Evolutionary conservation across 2,888 invertebrate species (phyloP), one percentile per base, ranked within the genome.

Genomic region (Mystacides longicornis): DNA sequence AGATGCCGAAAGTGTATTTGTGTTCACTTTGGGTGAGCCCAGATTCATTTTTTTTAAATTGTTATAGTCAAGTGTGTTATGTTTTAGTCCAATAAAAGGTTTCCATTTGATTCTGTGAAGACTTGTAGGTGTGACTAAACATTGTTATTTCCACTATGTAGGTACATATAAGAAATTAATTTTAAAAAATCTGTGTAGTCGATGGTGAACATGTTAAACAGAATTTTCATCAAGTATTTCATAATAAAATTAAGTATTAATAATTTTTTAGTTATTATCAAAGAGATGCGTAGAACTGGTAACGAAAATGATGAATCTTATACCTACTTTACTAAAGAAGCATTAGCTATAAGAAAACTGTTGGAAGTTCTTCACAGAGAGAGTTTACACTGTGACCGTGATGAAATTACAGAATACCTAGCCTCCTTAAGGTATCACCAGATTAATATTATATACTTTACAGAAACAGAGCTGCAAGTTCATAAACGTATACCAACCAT

Each of bases 331-430:
- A n/a, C 37, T 3, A 14, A 3, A 37, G 37, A 37, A 37, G 37
- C 37, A 14, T 14, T 37, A 3, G 37, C 37, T 16, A 37, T 37
- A 7, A 37, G 37, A 16, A 37, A 37, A 14, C 37, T 37, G 14
- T n/a, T 37, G 37, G 37, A 37, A 37, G 37, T 49, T 4, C 37
- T 54, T 2, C 54, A 54, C 19, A 42, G 57, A 5, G 57, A 57
- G 33, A 53, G 23, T 20, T 19, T 47, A 1, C 47, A 49, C 23
- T 50, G 54, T 3, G 57, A 57, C 21, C 45, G 20, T 4, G 51
- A 51, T 11, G 54, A 57, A 33, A 23, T 57, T 2, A 42, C 45
- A 51, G 54, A 57, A 16, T 57, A 57, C 19, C 46, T 57, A 14
- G 14, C 21, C 4, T 53, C 51, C 3, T 19, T 57, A 21, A 43